Evolutionary conservation across 2,113 vertebrate genomes (phyloP).

Genomic region (Aspiorhynchus laticeps): DNA sequence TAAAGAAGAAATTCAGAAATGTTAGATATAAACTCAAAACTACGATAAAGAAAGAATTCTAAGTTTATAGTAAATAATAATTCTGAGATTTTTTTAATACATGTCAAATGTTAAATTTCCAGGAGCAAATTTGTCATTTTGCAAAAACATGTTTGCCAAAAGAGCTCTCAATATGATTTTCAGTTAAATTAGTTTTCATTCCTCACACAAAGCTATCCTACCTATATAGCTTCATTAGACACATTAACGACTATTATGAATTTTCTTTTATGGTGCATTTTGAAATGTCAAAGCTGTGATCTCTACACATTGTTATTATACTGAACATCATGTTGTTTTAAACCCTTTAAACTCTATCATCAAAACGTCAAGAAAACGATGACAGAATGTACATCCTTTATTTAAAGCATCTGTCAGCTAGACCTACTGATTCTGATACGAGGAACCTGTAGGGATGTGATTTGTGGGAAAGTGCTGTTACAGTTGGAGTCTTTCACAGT

Average conservation of each 20-base stretch:
- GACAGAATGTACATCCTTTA: neutral
- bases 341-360: too few species aligned
- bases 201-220: neutral
- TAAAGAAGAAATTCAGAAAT: too few species aligned
- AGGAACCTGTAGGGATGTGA: constrained; percentile 1
- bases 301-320: neutral
- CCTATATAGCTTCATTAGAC: neutral
- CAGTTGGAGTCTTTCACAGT: neutral
- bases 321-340: too few species aligned
- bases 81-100: too few species aligned
- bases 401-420: neutral
- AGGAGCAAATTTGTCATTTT: too few species aligned
- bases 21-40: too few species aligned
- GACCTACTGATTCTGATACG: neutral
- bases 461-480: constrained; percentile 10
- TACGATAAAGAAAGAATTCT: too few species aligned
- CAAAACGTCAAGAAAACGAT: neutral
- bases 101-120: too few species aligned
- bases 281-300: neutral
- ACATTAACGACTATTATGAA: neutral
- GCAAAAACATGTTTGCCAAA: neutral
- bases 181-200: neutral
- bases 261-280: neutral
- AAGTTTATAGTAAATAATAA: too few species aligned
- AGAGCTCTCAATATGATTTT: neutral